Evolutionary conservation across 2,113 vertebrate species (phyloP).

Genomic region (Tetrao urogallus): DNA sequence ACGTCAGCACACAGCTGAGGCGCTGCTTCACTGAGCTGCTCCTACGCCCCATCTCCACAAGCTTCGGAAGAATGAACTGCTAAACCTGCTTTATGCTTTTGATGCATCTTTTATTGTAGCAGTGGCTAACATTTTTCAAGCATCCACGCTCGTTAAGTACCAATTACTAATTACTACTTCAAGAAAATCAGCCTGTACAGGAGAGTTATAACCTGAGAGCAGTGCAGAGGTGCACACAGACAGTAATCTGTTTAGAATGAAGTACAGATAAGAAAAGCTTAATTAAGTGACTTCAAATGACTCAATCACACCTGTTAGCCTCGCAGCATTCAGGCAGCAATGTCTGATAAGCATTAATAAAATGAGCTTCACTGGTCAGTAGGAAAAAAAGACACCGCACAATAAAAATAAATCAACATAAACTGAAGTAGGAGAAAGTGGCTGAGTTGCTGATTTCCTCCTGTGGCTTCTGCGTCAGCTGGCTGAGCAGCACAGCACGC

Average conservation of each 20-base stretch:
- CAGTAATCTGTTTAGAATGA: not conserved
- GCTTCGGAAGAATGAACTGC: not conserved
- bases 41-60: not conserved
- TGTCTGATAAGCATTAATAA: not conserved
- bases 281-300: not conserved
- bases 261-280: not conserved
- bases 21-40: not conserved
- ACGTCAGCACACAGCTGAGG: fast-evolving
- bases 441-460: not conserved
- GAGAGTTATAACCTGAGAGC: not conserved
- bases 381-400: not conserved
- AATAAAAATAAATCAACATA: not conserved
- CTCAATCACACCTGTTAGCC: not conserved
- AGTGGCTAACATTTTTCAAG: not conserved
- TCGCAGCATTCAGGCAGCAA: not conserved
- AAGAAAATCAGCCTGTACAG: fast-evolving
- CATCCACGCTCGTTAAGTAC: not conserved
- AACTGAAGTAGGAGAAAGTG: not conserved
- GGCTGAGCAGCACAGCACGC: not conserved
- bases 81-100: not conserved
- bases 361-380: not conserved
- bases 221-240: not conserved
- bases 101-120: not conserved
- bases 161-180: not conserved
- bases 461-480: fast-evolving